These are phyloP conservation scores for Hippolais icterina DNA, from an alignment of 2,113 vertebrate genomes.

Conservation along the genomic window DNA sequence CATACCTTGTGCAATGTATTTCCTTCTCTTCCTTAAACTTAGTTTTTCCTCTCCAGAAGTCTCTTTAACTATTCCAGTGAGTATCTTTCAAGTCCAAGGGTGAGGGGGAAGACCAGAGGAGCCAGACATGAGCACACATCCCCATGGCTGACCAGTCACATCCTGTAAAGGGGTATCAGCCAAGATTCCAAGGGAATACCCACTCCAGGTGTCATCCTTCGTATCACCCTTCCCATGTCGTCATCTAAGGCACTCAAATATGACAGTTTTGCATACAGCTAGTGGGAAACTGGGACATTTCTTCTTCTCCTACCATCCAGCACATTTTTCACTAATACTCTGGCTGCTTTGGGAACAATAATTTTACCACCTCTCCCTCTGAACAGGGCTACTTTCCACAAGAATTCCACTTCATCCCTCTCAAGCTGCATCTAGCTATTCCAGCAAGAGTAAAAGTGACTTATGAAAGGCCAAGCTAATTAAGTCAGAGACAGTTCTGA, in stretches of 20 bases:
- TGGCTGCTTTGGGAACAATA: background rate
- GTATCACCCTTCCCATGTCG: background rate
- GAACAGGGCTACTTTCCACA: background rate
- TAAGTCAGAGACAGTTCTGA: background rate
- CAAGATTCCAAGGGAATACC: background rate
- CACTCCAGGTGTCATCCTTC: background rate
- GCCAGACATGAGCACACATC: accelerated
- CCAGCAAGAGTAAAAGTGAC: background rate
- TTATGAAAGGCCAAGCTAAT: slow-evolving; percentile 1
- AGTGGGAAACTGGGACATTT: background rate
- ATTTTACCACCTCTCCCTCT: background rate
- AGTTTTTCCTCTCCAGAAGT: background rate
- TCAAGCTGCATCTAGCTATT: background rate
- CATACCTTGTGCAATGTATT: background rate
- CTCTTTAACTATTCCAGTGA: background rate
- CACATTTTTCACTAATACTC: background rate
- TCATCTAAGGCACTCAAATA: background rate
- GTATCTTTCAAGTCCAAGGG: background rate
- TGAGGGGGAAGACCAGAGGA: background rate
- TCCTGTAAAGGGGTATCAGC: background rate
- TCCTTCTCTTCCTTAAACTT: background rate
- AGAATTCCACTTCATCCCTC: background rate
- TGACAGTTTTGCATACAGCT: background rate
- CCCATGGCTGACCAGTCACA: background rate
- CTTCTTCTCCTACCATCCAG: background rate